Conservation (phyloP, 2,113 vertebrate species). For the Columba livia region DNA sequence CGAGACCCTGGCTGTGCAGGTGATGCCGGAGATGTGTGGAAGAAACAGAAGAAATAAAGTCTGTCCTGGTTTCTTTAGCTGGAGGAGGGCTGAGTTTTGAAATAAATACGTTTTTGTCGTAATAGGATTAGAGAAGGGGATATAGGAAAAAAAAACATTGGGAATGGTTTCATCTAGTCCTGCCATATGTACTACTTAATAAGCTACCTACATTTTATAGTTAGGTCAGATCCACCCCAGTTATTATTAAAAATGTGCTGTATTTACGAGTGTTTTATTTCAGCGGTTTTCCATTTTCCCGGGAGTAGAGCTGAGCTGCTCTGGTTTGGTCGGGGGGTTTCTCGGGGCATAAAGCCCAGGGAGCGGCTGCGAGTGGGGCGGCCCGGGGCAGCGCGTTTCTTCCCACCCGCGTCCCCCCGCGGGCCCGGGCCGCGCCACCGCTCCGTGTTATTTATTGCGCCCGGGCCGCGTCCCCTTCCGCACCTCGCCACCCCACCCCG, state of each 20-base stretch:
- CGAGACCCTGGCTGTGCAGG: constrained; percentile 46
- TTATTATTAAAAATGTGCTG: constrained; percentile 74
- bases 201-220: constrained; percentile 76
- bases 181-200: constrained; percentile 76
- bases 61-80: constrained; percentile 36
- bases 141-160: constrained; percentile 46
- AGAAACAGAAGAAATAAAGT: constrained; percentile 25
- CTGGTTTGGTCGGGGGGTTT: constrained; percentile 33
- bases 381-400: constrained; percentile 25
- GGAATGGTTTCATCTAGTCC: constrained; percentile 73
- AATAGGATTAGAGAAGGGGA: constrained; percentile 69
- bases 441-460: constrained; percentile 88
- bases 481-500: not conserved
- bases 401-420: not conserved
- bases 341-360: not conserved
- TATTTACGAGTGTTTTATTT: constrained; percentile 75
- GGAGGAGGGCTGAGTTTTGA: constrained; percentile 60
- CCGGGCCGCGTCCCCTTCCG: not conserved
- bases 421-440: constrained; percentile 49
- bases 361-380: not conserved
- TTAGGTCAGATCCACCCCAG: constrained; percentile 71
- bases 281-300: constrained; percentile 69
- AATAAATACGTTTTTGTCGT: constrained; percentile 70
- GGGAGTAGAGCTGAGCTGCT: constrained; percentile 49
- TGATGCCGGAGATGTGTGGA: constrained; percentile 23